Evolutionary conservation across 2,797 vertebrate genomes (phyloP).

Genomic region (Lepus oiostolus): DNA sequence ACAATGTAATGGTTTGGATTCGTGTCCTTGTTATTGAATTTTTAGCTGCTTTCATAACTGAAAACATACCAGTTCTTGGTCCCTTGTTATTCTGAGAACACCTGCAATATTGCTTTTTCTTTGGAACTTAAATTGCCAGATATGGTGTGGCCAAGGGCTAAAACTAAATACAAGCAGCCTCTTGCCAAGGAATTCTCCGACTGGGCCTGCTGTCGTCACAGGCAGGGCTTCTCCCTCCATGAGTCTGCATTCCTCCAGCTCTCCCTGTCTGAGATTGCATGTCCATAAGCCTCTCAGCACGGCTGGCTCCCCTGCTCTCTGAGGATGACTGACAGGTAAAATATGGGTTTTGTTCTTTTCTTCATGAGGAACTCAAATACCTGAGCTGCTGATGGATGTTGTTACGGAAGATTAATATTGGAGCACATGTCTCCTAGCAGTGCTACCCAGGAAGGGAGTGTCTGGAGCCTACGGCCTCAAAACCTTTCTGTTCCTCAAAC

Average conservation of each 20-base stretch:
- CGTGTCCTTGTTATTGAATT: slow-evolving; percentile 42
- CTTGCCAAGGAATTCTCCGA: neutral
- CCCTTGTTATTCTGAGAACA: slow-evolving; percentile 59
- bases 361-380: neutral
- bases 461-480: neutral
- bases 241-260: neutral
- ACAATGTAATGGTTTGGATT: slow-evolving; percentile 50
- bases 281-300: neutral
- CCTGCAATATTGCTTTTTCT: slow-evolving; percentile 53
- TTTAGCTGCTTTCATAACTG: slow-evolving; percentile 61
- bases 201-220: neutral
- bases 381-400: neutral
- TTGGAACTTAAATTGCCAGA: slow-evolving; percentile 46
- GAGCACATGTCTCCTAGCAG: neutral
- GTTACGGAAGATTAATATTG: neutral
- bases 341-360: slow-evolving; percentile 17
- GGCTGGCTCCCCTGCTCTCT: neutral
- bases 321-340: neutral
- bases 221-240: neutral
- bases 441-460: neutral
- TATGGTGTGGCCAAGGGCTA: neutral
- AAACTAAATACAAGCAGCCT: slow-evolving; percentile 26
- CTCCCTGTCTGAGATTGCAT: neutral
- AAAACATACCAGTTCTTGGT: slow-evolving; percentile 46
- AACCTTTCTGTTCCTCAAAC: neutral